Percentiles rank a stretch among this genome's conserved stretches.
phyloP scores from a whole-genome alignment of 2,888 invertebrate species.

The Tenthredo livida region DNA sequence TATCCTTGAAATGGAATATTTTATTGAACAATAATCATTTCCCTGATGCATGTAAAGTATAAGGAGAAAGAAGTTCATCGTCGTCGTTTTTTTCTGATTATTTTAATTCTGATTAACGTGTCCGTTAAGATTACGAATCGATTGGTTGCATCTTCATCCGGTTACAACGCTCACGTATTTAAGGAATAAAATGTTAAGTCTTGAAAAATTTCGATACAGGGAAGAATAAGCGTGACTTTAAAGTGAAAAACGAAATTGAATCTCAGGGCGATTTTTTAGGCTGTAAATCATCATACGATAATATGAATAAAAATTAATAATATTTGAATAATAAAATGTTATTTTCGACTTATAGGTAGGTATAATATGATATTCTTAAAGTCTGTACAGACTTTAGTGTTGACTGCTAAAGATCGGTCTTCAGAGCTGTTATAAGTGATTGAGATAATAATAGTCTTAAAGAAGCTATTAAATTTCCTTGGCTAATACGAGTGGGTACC shows the following conservation, averaged over 20 bases:
- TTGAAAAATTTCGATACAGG: neutral
- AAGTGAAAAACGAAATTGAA: neutral
- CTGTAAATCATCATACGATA: no score
- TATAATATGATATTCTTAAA: neutral
- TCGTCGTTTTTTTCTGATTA: neutral
- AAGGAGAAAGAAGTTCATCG: neutral
- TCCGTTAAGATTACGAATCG: constrained; percentile 12
- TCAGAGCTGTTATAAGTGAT: constrained; percentile 41
- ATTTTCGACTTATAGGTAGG: neutral
- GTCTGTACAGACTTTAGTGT: constrained; percentile 6
- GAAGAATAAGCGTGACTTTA: neutral
- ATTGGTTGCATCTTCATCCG: neutral
- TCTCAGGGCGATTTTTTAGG: neutral
- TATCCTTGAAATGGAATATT: neutral
- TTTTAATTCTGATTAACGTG: neutral
- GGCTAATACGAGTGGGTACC: constrained; percentile 5
- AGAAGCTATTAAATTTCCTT: constrained; percentile 42
- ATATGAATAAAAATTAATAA: neutral
- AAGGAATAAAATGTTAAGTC: neutral
- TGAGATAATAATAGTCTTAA: constrained; percentile 47
- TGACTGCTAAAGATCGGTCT: constrained; percentile 16
- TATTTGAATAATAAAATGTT: neutral
- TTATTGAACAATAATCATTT: neutral
- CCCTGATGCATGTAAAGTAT: no score
- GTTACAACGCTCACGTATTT: neutral